A percentile compares a stretch with the other conserved stretches of the same genome.
Evolutionary conservation across 2,113 vertebrate genomes (phyloP).

Genomic region (Dipodomys spectabilis): DNA sequence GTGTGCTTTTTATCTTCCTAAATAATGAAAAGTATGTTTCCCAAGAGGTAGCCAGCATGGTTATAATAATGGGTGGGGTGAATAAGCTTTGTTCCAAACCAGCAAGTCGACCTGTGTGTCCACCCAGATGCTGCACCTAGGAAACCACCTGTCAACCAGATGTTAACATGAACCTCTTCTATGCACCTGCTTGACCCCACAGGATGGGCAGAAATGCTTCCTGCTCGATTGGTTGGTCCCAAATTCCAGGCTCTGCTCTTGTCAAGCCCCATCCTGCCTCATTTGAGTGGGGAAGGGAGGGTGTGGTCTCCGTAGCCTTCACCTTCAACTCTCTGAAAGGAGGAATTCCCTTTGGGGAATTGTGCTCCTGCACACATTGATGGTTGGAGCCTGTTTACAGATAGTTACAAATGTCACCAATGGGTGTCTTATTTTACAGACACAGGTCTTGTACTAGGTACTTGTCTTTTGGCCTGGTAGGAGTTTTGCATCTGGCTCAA

Average conservation of each 20-base stretch:
- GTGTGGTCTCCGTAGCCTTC: neutral
- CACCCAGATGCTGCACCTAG: neutral
- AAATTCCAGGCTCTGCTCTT: neutral
- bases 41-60: neutral
- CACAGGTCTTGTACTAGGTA: neutral
- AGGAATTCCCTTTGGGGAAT: neutral
- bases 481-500: neutral
- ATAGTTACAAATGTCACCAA: neutral
- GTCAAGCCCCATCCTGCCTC: neutral
- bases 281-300: neutral
- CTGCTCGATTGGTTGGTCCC: neutral
- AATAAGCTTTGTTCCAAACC: neutral
- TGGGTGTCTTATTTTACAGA: neutral
- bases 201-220: neutral
- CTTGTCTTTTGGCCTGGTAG: neutral
- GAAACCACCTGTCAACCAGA: neutral
- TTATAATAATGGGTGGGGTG: conserved; percentile 6
- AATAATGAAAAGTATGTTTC: neutral
- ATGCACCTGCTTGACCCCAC: neutral
- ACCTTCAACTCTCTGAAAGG: neutral
- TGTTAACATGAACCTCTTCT: neutral
- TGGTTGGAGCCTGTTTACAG: neutral
- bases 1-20: conserved; percentile 14
- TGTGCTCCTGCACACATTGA: neutral
- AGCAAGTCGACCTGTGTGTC: neutral